A percentile compares a stretch with the other conserved stretches of the same genome.
Evolutionary conservation across 2,797 vertebrate genomes (phyloP).

Genomic region (Clarias fuscus): DNA sequence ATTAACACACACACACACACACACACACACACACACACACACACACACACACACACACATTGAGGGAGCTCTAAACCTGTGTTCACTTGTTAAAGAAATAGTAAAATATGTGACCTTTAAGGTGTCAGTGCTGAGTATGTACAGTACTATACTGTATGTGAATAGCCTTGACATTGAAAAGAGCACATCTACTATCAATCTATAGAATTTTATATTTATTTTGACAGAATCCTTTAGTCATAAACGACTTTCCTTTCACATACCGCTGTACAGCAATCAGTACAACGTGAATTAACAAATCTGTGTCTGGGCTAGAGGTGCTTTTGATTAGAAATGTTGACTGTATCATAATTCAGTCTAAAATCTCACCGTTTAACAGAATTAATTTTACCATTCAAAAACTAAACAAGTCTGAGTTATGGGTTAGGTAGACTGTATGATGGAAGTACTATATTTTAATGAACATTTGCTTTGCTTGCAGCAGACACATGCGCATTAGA

Average conservation of each 20-base stretch:
- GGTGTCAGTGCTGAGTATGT: not conserved
- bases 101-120: no score
- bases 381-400: not conserved
- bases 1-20: no score
- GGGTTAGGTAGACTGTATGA: not conserved
- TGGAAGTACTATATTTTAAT: not conserved
- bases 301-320: not conserved
- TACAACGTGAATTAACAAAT: not conserved
- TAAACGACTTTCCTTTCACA: constrained; percentile 20
- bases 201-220: constrained; percentile 14
- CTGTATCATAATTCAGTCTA: not conserved
- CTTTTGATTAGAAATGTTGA: not conserved
- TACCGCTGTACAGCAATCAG: constrained; percentile 9
- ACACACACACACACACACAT: no score
- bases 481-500: not conserved
- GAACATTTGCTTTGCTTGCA: not conserved
- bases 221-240: constrained; percentile 32
- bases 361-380: not conserved
- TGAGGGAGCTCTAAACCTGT: no score
- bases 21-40: no score
- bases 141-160: not conserved
- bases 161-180: constrained; percentile 20
- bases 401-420: not conserved
- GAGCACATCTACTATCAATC: not conserved
- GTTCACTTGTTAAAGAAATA: no score